Conservation (phyloP, 2,113 vertebrate genomes). For the Ptyas mucosa region DNA sequence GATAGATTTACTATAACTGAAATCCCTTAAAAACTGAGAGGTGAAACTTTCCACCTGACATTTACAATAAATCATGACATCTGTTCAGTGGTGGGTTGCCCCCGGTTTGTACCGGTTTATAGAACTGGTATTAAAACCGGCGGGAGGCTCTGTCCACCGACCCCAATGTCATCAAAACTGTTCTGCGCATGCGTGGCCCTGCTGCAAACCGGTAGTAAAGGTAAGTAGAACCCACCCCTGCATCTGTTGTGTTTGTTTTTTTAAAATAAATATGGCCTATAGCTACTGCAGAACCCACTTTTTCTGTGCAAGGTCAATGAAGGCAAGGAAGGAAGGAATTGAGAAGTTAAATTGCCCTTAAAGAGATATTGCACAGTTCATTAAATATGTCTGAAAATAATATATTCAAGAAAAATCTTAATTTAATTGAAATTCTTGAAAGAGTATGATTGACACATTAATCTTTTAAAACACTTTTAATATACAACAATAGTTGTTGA, state of each 20-base stretch:
- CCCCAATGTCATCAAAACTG: too few species aligned
- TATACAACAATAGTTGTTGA: background rate
- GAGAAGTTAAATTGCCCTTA: background rate
- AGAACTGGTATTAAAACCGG: too few species aligned
- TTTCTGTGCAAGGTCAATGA: background rate
- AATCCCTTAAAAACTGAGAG: background rate
- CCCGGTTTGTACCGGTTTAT: too few species aligned
- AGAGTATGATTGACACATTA: too few species aligned
- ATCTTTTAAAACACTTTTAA: background rate
- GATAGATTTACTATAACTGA: background rate
- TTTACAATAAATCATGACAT: background rate
- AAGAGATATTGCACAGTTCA: background rate
- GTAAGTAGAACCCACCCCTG: too few species aligned
- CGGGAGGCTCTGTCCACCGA: too few species aligned
- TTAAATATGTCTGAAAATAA: background rate
- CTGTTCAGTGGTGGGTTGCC: background rate
- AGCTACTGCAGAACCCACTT: background rate
- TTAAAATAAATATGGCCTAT: background rate
- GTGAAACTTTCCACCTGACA: background rate
- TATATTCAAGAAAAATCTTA: background rate
- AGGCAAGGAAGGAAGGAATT: too few species aligned
- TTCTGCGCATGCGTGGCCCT: too few species aligned
- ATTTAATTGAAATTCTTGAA: background rate
- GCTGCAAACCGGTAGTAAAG: too few species aligned
- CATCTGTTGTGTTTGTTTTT: background rate